Conservation (phyloP, 1,140 invertebrate species). For the Myzus persicae region DNA sequence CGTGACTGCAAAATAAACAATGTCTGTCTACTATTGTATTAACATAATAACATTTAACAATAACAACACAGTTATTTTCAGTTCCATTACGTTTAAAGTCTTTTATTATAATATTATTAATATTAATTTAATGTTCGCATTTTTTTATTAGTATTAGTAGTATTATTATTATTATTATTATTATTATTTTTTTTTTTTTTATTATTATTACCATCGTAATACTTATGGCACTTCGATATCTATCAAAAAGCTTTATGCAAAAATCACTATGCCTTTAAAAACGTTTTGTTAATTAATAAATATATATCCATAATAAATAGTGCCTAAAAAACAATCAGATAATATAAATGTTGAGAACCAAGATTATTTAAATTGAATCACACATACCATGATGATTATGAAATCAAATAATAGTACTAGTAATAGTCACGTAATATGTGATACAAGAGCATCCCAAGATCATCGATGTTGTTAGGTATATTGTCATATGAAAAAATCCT, state of each 20-base stretch:
- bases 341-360: not conserved
- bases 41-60: slow-evolving; percentile 25
- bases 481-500: no score
- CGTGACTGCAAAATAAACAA: slow-evolving; percentile 29
- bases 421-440: no score
- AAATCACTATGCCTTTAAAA: not conserved
- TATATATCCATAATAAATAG: not conserved
- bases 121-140: slow-evolving; percentile 4
- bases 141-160: no score
- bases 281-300: not conserved
- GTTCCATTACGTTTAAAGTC: not conserved
- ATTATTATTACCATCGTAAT: not conserved
- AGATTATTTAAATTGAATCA: not conserved
- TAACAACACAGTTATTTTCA: not conserved
- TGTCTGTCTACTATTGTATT: not conserved
- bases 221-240: not conserved
- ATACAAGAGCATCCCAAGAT: no score
- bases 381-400: not conserved
- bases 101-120: slow-evolving; percentile 4
- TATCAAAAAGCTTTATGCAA: not conserved
- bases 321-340: not conserved
- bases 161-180: slow-evolving; percentile 29
- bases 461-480: not conserved
- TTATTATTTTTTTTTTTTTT: slow-evolving; percentile 10
- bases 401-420: not conserved